Conservation (phyloP, 2,888 invertebrate genomes). For the Drosophila kanekoi region DNA sequence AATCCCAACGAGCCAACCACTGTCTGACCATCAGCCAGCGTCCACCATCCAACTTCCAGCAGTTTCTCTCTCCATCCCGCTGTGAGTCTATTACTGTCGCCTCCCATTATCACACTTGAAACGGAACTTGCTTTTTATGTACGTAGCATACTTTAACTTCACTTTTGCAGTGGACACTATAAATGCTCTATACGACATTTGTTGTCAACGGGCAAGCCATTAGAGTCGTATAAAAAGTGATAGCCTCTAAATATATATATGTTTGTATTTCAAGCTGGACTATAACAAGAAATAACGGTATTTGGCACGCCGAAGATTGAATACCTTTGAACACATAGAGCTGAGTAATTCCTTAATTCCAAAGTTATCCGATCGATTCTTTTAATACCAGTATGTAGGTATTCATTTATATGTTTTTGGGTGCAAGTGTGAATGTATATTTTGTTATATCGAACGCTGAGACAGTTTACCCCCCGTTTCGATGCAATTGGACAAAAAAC, state of each 20-base stretch:
- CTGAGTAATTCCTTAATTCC: too few species aligned
- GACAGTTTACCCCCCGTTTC: too few species aligned
- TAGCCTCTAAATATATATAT: conserved; percentile 19
- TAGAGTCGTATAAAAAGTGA: conserved; percentile 18
- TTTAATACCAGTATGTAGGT: too few species aligned
- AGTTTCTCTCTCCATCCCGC: not conserved
- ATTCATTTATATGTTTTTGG: too few species aligned
- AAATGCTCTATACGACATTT: conserved; percentile 24
- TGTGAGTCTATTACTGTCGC: conserved; percentile 1
- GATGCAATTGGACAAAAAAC: too few species aligned
- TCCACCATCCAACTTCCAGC: not conserved
- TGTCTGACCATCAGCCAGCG: conserved; percentile 41
- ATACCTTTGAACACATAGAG: too few species aligned
- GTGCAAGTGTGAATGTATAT: too few species aligned
- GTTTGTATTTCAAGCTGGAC: conserved; percentile 1
- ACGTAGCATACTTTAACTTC: conserved; percentile 24
- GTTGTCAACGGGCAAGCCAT: conserved; percentile 26
- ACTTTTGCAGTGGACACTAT: conserved; percentile 19
- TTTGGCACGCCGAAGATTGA: too few species aligned
- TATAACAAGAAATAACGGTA: not conserved
- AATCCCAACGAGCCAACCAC: conserved; percentile 37
- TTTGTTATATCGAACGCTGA: too few species aligned
- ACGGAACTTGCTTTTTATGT: conserved; percentile 27
- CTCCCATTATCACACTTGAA: conserved; percentile 21
- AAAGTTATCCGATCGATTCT: too few species aligned